Evolutionary conservation across 2,888 invertebrate genomes (phyloP), one percentile per base, ranked within the genome.

Genomic region (Trichogramma dendrolimi): DNA sequence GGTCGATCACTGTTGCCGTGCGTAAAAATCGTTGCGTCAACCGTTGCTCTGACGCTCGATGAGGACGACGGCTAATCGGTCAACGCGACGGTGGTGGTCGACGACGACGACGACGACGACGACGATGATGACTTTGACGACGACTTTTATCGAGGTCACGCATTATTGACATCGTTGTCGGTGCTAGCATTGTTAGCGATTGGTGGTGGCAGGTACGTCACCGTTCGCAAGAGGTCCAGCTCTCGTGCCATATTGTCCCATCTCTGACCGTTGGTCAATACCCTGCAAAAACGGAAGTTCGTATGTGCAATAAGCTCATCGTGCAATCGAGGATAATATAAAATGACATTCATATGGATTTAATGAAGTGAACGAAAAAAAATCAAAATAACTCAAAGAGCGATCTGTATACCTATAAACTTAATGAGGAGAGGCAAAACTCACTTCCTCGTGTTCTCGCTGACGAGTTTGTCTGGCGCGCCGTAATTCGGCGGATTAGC

Each of bases 401-500:
- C 44, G 11, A 8, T 3, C 10, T 8, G 47, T 10, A 5, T 46
- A 57, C 6, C 11, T 27, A 38, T 14, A 27, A 27, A 27, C 27
- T 27, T 27, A 27, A 38, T 7, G 39, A 52, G 39, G 14, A 42
- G 14, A 27, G 1, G 27, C 7, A 47, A 44, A 59, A 57, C 61
- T 68, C 58, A 79, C 79, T 76, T 75, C 67, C 77, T 76, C 64
- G 87, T 87, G 80, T 87, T 86, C 78, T 85, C 84, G 74, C 87
- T 86, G 65, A 90, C 90, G 78, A 86, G 83, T 69, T 85, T 83
- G 80, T 93, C 92, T 48, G 93, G 91, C 72, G 87, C 85, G 70
- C 93, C 94, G 83, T 99, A 99, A 77, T 90, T 87, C 67, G 98
- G 98, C 66, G 97, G 96, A 84, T 96, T 97, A 73, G 91, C 92